Evolutionary conservation across 2,113 vertebrate species (phyloP).

Genomic region (Coptodon rendalli): DNA sequence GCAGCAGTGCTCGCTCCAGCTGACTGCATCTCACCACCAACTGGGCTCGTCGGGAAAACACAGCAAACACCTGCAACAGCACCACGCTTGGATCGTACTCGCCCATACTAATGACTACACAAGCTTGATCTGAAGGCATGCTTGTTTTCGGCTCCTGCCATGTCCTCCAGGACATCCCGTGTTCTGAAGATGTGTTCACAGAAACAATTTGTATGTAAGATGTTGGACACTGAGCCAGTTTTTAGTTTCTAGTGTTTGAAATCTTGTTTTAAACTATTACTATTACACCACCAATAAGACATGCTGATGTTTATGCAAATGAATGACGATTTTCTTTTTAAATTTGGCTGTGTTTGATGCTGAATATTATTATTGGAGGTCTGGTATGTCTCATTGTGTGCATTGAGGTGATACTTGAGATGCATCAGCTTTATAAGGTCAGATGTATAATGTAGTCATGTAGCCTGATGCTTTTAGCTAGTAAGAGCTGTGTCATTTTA

Average conservation of each 20-base stretch:
- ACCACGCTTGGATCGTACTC: neutral
- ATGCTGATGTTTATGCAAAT: neutral
- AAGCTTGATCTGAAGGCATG: neutral
- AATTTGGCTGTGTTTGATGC: neutral
- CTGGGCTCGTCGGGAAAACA: slow-evolving; percentile 12
- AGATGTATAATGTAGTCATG: neutral
- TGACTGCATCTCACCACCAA: neutral
- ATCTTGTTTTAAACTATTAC: neutral
- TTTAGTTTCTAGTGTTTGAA: neutral
- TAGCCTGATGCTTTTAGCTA: neutral
- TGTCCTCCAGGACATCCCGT: neutral
- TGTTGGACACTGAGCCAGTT: neutral
- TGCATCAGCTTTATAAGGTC: neutral
- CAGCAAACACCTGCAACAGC: slow-evolving; percentile 4
- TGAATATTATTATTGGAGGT: neutral
- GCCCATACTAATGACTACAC: neutral
- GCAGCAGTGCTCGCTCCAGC: neutral
- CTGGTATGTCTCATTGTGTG: neutral
- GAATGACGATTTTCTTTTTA: neutral
- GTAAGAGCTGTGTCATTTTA: neutral
- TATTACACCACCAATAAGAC: neutral
- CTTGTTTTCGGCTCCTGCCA: neutral
- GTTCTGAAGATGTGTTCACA: neutral
- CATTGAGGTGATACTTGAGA: neutral
- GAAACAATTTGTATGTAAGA: neutral